These are phyloP conservation scores for Myopa tessellatipennis DNA, from an alignment of 2,888 invertebrate species.

Conservation along the genomic window DNA sequence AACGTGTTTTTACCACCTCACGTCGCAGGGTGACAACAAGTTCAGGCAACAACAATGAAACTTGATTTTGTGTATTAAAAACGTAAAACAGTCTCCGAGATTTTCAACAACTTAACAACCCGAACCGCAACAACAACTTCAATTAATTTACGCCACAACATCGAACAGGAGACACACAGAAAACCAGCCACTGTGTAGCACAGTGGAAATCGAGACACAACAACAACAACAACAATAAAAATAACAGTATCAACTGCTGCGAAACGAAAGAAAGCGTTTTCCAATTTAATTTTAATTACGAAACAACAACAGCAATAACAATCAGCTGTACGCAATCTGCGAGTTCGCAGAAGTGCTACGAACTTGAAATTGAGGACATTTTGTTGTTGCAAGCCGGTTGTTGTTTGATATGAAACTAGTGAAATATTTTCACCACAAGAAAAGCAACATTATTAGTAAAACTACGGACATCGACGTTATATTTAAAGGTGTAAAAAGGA, in stretches of 20 bases:
- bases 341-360: constrained; percentile 2
- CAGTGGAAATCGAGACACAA: not conserved
- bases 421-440: not conserved
- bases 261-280: constrained; percentile 18
- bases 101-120: not conserved
- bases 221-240: not conserved
- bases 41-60: not conserved
- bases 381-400: not conserved
- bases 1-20: not conserved
- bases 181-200: not conserved
- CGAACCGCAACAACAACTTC: not conserved
- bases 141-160: not conserved
- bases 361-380: constrained; percentile 21
- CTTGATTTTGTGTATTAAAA: constrained; percentile 1
- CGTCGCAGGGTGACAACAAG: not conserved
- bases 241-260: not conserved
- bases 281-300: constrained; percentile 4
- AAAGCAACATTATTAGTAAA: not conserved
- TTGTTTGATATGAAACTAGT: constrained; percentile 4
- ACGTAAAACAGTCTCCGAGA: not conserved
- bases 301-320: not conserved
- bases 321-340: not conserved
- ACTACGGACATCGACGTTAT: not conserved
- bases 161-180: too few species aligned
- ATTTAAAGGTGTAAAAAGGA: not conserved